These are phyloP conservation scores for Hirtodrosophila cameraria DNA, from an alignment of 2,888 invertebrate species.

Conservation along the genomic window DNA sequence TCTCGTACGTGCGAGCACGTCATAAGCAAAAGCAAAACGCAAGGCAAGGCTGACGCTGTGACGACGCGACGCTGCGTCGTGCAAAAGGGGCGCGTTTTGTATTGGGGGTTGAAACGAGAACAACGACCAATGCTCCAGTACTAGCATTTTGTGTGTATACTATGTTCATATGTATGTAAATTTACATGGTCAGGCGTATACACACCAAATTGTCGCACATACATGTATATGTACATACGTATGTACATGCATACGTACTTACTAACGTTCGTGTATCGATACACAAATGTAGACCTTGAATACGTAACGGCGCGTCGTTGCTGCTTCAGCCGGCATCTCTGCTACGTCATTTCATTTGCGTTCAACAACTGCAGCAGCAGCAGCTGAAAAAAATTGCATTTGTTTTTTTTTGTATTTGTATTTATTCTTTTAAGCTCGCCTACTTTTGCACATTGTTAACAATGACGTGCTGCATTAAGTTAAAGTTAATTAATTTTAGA, in stretches of 20 bases:
- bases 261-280: slow-evolving; percentile 57
- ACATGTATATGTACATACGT: slow-evolving; percentile 16
- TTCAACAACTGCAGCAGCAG: slow-evolving; percentile 20
- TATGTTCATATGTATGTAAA: slow-evolving; percentile 19
- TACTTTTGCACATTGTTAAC: slow-evolving; percentile 12
- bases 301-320: slow-evolving; percentile 58
- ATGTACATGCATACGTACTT: slow-evolving; percentile 7
- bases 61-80: slow-evolving; percentile 47
- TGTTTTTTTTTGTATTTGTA: neutral
- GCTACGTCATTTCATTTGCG: slow-evolving; percentile 44
- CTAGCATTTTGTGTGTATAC: slow-evolving; percentile 51
- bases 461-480: slow-evolving; percentile 14
- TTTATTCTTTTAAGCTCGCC: slow-evolving; percentile 2
- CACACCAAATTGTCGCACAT: slow-evolving; percentile 42
- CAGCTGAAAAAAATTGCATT: slow-evolving; percentile 36
- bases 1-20: slow-evolving; percentile 73
- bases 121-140: slow-evolving; percentile 55
- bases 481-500: slow-evolving; percentile 4
- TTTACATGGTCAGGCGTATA: slow-evolving; percentile 41
- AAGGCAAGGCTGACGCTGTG: slow-evolving; percentile 47
- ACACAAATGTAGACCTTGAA: slow-evolving; percentile 75
- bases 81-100: slow-evolving; percentile 65
- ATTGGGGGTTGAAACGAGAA: slow-evolving; percentile 63
- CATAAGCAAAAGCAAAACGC: slow-evolving; percentile 67
- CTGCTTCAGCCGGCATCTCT: slow-evolving; percentile 29